Evolutionary conservation across 1,140 invertebrate species (phyloP), one percentile per base, ranked within the genome.

Genomic region (Anoplolepis gracilipes): DNA sequence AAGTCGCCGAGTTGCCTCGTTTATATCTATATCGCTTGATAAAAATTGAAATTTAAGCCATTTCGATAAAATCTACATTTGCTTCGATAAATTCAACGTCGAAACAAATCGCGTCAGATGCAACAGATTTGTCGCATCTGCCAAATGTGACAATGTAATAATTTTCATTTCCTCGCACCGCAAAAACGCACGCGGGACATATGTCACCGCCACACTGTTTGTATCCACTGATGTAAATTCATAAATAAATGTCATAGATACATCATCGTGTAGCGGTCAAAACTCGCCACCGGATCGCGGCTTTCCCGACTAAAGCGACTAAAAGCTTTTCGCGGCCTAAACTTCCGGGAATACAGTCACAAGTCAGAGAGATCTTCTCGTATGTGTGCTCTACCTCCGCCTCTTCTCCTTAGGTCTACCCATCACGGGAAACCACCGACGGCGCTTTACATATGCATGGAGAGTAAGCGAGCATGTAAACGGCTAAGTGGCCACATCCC

Each of bases 381-480:
- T 49, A 49, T 49, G 13, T 19, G 16, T 1, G 16, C 13, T 10
- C 49, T 57, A 7, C n/a, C 30, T 64, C 84, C 79, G 72, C 79
- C 62, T 72, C 89, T 88, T 84, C 46, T 49, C 13, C 46, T 49
- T 85, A 88, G 78, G 84, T 88, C 85, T 49, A 79, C 89, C 88
- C 87, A 90, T 91, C 86, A 89, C 89, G 89, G 87, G 86, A 87
- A 91, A 86, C 86, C 90, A 90, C 82, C 61, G 84, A 70, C 57
- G 30, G 62, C 77, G 87, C 65, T 90, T 87, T 90, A 86, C 88
- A 89, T 90, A 89, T 90, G 90, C 90, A 91, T 91, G 88, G 87
- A 89, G 91, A 91, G 91, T 91, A 91, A 92, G 92, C 90, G 90
- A 92, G 93, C 93, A 93, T 93, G 92, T 92, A 92, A 61, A 91